Base-by-base conservation (phyloP, 2,113 vertebrate genomes). In the Pelvicachromis taeniatus region DNA sequence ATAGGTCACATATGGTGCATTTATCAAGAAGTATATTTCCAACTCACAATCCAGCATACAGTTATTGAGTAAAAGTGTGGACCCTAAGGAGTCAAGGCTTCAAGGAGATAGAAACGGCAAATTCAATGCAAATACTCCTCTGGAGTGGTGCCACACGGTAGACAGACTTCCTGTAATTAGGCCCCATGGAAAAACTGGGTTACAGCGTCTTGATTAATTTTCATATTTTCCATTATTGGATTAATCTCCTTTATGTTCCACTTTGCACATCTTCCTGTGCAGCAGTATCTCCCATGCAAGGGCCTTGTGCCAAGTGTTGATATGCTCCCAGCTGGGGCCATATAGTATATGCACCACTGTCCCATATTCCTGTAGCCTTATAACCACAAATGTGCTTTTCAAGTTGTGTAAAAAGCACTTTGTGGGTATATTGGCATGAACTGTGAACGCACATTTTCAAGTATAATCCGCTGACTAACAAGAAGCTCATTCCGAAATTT, bases 191-290 rank as follows among this genome's bases (percentile, higher is more conserved):
- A 78, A 80, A 91, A 88, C 85, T 91, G 80, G 88, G 88, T 90
- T 87, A 85, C 29, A 82, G 55, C 58, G 73, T 80, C 81, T 92
- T 91, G 89, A 93, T 90, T 91, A 87, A 88, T 89, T 87, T 83
- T 88, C 54, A 84, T 81, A 84, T 88, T 84, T 86, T 68, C 45
- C 58, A 88, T 91, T 89, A 92, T 81, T 92, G 80, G 81, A 88
- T 84, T 89, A 82, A 91, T 92, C 85, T 88, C 73, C 54, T 9
- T 85, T 78, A 85, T 19, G 73, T 85, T 87, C 77, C 85, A 85
- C 81, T 80, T 84, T 3, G 50, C 80, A 81, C 17, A 45, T 84
- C 78, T 84, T 88, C 79, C 81, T 87, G 77, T 70, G 63, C 77
- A 79, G 23, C 55, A 68, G 53, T 56, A 87, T 73, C 82, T 84